These are phyloP conservation scores for Plectrocnemia conspersa DNA, from an alignment of 1,140 invertebrate species.

Conservation along the genomic window DNA sequence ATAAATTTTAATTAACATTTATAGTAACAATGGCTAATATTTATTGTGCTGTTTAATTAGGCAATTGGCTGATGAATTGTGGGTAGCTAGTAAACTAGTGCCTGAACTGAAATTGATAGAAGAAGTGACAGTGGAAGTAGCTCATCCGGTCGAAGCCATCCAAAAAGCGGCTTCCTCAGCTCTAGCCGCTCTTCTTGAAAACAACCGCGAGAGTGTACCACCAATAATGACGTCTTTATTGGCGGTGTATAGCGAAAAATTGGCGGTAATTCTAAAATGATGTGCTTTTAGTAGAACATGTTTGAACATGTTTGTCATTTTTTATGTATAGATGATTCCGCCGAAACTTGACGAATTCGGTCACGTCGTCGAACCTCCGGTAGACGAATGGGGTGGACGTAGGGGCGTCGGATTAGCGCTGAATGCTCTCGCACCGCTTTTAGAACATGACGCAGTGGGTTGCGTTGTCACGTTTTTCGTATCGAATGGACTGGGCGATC, in stretches of 20 bases:
- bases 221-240: conserved; percentile 62
- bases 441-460: conserved; percentile 64
- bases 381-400: conserved; percentile 84
- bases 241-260: conserved; percentile 72
- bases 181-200: conserved; percentile 62
- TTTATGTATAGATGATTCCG: conserved; percentile 65
- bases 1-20: conserved; percentile 8
- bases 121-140: conserved; percentile 68
- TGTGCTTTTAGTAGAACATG: not conserved
- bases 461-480: conserved; percentile 81
- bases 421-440: conserved; percentile 62
- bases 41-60: conserved; percentile 39
- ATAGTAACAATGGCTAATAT: not conserved
- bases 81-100: conserved; percentile 57
- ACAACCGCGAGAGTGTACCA: conserved; percentile 53
- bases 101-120: conserved; percentile 56
- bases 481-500: conserved; percentile 78
- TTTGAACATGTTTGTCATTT: not conserved
- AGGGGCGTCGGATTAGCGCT: conserved; percentile 82
- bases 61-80: conserved; percentile 63
- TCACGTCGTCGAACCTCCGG: conserved; percentile 74
- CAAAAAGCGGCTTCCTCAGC: conserved; percentile 74
- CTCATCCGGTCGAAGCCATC: conserved; percentile 72
- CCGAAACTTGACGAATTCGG: conserved; percentile 89
- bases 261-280: conserved; percentile 45